Conservation (phyloP, 2,797 vertebrate species). For the Spheniscus humboldti region DNA sequence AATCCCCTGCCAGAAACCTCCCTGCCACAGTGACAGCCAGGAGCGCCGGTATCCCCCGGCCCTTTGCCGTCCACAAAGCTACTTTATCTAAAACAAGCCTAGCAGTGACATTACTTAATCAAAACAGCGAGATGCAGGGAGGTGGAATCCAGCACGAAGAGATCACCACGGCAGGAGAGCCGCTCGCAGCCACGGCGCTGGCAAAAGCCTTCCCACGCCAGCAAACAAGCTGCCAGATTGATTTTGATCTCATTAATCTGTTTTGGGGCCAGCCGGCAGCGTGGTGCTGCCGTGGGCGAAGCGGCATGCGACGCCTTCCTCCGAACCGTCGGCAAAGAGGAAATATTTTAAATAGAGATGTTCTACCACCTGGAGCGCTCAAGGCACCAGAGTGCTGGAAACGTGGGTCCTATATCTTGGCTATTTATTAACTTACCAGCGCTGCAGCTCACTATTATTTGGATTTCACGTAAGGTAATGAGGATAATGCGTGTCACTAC, state of each 20-base stretch:
- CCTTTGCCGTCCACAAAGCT: not conserved
- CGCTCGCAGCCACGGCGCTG: not conserved
- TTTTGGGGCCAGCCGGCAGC: not conserved
- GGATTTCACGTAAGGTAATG: not conserved
- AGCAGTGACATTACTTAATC: constrained; percentile 30
- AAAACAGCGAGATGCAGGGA: not conserved
- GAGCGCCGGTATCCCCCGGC: not conserved
- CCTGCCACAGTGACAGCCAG: not conserved
- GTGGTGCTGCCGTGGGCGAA: not conserved
- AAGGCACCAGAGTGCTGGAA: not conserved
- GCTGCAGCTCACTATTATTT: not conserved
- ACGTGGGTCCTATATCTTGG: accelerated
- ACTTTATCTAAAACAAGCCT: constrained; percentile 7
- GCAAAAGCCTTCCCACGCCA: constrained; percentile 1
- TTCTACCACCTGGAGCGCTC: not conserved
- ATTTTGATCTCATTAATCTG: constrained; percentile 52
- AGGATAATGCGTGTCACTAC: not conserved
- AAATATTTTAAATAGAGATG: not conserved
- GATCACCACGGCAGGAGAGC: constrained; percentile 12
- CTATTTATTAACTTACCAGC: not conserved
- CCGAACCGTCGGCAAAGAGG: not conserved
- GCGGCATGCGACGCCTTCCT: accelerated
- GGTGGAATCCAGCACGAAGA: not conserved
- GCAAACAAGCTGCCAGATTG: constrained; percentile 45
- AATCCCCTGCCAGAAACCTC: not conserved